phyloP scores from a whole-genome alignment of 2,888 invertebrate genomes.

The Blastobasis adustella region DNA sequence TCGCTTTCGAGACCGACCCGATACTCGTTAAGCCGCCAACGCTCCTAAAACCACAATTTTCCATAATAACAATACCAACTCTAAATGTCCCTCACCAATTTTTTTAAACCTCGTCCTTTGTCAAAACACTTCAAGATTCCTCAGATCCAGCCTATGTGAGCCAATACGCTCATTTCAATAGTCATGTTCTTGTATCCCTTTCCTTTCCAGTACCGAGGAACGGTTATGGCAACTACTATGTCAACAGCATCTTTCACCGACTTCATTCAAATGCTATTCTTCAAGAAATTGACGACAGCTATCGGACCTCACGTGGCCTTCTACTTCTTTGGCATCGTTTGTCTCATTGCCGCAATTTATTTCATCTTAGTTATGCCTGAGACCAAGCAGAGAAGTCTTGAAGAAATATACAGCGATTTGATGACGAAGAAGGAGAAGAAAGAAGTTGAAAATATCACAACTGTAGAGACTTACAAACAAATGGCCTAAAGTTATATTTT shows the following conservation, averaged over 20 bases:
- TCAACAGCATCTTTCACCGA: conserved; percentile 31
- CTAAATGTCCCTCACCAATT: too few species aligned
- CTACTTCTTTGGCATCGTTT: conserved; percentile 43
- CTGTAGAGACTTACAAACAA: too few species aligned
- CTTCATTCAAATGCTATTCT: conserved; percentile 51
- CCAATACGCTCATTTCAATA: too few species aligned
- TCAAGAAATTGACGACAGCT: conserved; percentile 41
- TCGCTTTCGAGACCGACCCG: too few species aligned
- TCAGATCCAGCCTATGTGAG: too few species aligned
- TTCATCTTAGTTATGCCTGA: conserved; percentile 43
- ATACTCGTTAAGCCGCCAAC: too few species aligned
- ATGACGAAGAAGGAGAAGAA: conserved; percentile 42
- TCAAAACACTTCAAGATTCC: too few species aligned
- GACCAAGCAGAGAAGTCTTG: conserved; percentile 37
- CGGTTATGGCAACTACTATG: conserved; percentile 49
- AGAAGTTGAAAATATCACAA: conserved; percentile 4
- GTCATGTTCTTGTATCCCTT: neutral
- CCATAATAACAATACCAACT: too few species aligned
- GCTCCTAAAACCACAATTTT: too few species aligned
- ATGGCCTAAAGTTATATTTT: too few species aligned
- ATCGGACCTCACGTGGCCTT: conserved; percentile 45
- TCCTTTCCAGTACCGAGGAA: conserved; percentile 50
- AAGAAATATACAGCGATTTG: conserved; percentile 43
- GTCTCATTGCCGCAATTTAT: conserved; percentile 34
- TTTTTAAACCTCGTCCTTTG: too few species aligned